phyloP scores from a whole-genome alignment of 2,797 vertebrate genomes.

The Phrynocephalus forsythii region DNA sequence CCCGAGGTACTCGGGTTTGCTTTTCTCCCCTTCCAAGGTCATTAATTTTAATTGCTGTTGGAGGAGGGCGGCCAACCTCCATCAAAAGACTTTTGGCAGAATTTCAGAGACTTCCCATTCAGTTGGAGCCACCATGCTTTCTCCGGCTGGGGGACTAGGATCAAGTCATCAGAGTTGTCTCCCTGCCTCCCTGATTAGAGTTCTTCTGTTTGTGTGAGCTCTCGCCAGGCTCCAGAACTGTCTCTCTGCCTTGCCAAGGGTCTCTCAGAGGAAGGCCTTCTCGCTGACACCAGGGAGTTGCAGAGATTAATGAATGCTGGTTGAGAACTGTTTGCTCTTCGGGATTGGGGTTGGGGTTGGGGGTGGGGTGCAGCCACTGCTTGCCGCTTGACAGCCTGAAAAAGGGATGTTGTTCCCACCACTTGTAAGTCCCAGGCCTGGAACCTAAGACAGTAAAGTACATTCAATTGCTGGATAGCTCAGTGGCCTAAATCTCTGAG shows the following conservation, averaged over 20 bases:
- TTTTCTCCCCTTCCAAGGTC: rapidly evolving
- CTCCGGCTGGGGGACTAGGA: not conserved
- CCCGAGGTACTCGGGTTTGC: not conserved
- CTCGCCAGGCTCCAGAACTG: not conserved
- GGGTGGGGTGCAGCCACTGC: not conserved
- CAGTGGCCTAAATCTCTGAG: too few species aligned
- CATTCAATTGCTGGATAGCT: not conserved
- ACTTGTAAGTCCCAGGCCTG: not conserved
- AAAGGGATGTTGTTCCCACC: not conserved
- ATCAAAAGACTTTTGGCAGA: not conserved
- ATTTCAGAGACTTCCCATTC: not conserved
- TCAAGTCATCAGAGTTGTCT: not conserved
- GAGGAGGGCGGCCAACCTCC: not conserved
- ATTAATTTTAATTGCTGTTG: slow-evolving; percentile 47
- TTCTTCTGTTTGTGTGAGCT: not conserved
- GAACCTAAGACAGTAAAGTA: not conserved
- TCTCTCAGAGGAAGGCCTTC: slow-evolving; percentile 30
- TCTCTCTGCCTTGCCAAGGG: slow-evolving; percentile 12
- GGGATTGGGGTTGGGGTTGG: too few species aligned
- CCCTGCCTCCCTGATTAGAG: not conserved
- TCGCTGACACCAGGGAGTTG: not conserved
- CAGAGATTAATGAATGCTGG: slow-evolving; percentile 17
- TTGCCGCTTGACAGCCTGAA: not conserved
- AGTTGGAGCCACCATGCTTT: not conserved
- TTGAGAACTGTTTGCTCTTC: slow-evolving; percentile 5